phyloP scores from a whole-genome alignment of 2,888 invertebrate genomes.

The Sepiola atlantica region DNA sequence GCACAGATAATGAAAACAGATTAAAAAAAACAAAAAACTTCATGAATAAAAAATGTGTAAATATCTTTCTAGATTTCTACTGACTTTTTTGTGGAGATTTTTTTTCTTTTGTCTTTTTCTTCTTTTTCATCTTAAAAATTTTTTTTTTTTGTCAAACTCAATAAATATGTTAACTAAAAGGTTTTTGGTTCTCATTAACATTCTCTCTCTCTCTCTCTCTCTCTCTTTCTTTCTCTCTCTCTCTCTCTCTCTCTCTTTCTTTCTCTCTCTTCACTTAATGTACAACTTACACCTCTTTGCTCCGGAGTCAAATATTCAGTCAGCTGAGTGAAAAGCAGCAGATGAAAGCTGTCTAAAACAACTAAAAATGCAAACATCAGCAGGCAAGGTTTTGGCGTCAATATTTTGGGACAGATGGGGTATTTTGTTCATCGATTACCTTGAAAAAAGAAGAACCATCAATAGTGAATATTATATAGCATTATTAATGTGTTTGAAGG shows the following conservation, averaged over 20 bases:
- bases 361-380: too few species aligned
- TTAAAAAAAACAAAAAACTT: not conserved
- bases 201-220: not conserved
- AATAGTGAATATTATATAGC: too few species aligned
- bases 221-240: not conserved
- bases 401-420: too few species aligned
- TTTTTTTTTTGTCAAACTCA: not conserved
- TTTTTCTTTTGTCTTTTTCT: not conserved
- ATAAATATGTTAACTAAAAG: not conserved
- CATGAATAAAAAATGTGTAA: not conserved
- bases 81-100: not conserved
- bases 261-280: not conserved
- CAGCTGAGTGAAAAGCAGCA: too few species aligned
- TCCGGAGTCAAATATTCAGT: too few species aligned
- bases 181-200: not conserved
- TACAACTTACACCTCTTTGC: too few species aligned
- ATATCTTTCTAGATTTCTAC: slow-evolving; percentile 19
- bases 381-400: too few species aligned
- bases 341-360: too few species aligned
- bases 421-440: too few species aligned
- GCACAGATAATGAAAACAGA: not conserved
- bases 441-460: too few species aligned
- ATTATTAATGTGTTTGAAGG: too few species aligned
- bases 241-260: not conserved
- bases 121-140: not conserved